Conservation (phyloP, 2,797 vertebrate species). For the Tympanoctomys barrerae region DNA sequence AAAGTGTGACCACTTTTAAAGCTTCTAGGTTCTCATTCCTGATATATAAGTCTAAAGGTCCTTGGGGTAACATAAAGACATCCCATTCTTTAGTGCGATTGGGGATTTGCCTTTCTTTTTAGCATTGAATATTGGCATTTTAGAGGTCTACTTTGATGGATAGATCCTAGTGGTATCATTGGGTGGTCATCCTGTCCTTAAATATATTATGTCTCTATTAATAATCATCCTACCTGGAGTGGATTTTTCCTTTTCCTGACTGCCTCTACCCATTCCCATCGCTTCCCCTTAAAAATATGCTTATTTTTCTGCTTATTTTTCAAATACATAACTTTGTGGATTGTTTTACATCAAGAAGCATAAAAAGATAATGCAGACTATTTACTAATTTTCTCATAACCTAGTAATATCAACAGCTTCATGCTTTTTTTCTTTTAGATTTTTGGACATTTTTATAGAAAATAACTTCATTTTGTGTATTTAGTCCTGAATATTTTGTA, state of each 20-base stretch:
- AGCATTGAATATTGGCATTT: not conserved
- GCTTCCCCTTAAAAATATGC: not conserved
- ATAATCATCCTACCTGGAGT: not conserved
- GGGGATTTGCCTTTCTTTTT: not conserved
- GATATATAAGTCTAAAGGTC: not conserved
- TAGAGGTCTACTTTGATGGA: not conserved
- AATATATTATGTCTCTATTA: not conserved
- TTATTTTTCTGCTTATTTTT: conserved; percentile 20
- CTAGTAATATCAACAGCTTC: conserved; percentile 3
- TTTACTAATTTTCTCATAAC: not conserved
- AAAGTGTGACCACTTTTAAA: conserved; percentile 13
- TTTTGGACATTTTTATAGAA: not conserved
- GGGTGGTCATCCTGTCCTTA: not conserved
- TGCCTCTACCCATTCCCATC: not conserved
- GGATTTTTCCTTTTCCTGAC: not conserved
- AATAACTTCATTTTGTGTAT: not conserved
- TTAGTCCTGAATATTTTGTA: not conserved
- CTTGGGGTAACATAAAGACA: not conserved
- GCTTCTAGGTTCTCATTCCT: not conserved
- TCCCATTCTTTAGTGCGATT: not conserved
- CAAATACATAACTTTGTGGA: not conserved
- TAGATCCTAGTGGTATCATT: not conserved
- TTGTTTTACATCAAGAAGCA: conserved; percentile 20
- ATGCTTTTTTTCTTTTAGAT: not conserved
- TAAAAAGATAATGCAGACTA: conserved; percentile 13